Evolutionary conservation across 2,888 invertebrate genomes (phyloP), one percentile per base, ranked within the genome.

Genomic region (Diplolepis rosae): DNA sequence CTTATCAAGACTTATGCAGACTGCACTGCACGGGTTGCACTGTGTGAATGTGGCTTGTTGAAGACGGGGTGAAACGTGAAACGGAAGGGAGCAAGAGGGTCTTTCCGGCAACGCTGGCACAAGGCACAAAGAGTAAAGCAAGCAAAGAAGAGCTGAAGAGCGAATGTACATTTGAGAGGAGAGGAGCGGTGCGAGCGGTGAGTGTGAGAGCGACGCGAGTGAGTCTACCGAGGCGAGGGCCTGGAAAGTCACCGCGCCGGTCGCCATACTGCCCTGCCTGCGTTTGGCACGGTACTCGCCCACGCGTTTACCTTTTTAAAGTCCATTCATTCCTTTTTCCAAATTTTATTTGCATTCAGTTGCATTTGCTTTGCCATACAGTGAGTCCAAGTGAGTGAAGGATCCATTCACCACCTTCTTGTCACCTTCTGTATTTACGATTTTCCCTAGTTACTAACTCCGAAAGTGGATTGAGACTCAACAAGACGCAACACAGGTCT

Each of bases 191-290:
- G n/a, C n/a, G 45, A 45, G 45, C 15, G 15, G 45, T 45, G 45
- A 18, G 18, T 18, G 18, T 18, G 45, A 45, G 18, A 45, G 18
- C 45, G 45, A 45, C 45, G 42, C 42, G 42, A 42, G 30, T 6
- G 30, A 4, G 30, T 4, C 4, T 6, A 30, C 30, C 6, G 30
- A 30, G 30, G 42, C n/a, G n/a, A n/a, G n/a, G n/a, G n/a, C n/a
- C n/a, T n/a, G n/a, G n/a, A n/a, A n/a, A n/a, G n/a, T n/a, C n/a
- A n/a, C n/a, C n/a, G n/a, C n/a, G n/a, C 92, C 75, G 95, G 95
- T 92, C 93, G 94, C 88, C 98, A 98, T 89, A 94, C 93, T 54
- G 94, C 95, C 24, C 86, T 96, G 50, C 92, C 94, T 42, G 92
- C 92, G 79, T 91, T 50, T 15, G 22, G 24, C 15, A 18, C 6